Percentiles rank a stretch among this genome's conserved stretches.
Conservation (phyloP, 2,113 vertebrate genomes). For the cat (Felis catus) region F.catus_Fca126_mat1.0 CM031416.1:37957501-37958000, state of each 20-base stretch:
- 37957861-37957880: no score
- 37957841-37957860: no score
- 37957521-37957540: background rate
- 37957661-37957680: background rate
- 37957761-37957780: no score
- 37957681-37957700: background rate
- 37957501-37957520: background rate
- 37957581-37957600: background rate
- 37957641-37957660: background rate
- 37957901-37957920: no score
- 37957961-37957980: background rate
- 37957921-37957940: no score
- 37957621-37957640: background rate
- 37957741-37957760: no score
- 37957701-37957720: background rate
- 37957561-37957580: background rate
- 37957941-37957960: background rate
- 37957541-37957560: background rate
- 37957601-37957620: background rate
- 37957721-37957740: background rate
- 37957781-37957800: no score
- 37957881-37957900: no score
- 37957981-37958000: background rate
- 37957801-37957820: no score
- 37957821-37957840: no score